These are phyloP conservation scores for Trichopria drosophilae DNA, from an alignment of 2,888 invertebrate species.

Conservation along the genomic window DNA sequence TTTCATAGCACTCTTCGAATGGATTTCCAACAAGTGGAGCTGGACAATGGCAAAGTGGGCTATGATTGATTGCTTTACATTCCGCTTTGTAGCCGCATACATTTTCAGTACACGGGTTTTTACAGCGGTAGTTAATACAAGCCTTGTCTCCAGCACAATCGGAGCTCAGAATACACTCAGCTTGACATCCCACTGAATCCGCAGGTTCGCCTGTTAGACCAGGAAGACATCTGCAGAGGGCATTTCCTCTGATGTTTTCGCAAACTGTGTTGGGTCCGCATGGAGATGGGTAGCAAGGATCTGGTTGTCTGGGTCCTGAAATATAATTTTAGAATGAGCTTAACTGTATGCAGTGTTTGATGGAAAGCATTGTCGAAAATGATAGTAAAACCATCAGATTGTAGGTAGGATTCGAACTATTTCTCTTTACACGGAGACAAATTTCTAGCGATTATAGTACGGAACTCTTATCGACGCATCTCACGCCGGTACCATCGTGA, in stretches of 20 bases:
- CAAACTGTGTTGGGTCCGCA: conserved; percentile 62
- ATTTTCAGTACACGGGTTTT: conserved; percentile 77
- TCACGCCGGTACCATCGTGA: too few species aligned
- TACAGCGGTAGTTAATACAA: conserved; percentile 79
- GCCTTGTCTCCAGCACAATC: conserved; percentile 82
- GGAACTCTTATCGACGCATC: too few species aligned
- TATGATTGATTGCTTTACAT: conserved; percentile 76
- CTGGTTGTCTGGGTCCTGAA: conserved; percentile 42
- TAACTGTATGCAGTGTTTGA: too few species aligned
- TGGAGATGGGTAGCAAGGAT: conserved; percentile 60
- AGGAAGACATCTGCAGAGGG: conserved; percentile 58
- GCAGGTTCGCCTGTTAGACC: conserved; percentile 57
- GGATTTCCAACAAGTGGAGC: conserved; percentile 60
- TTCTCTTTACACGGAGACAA: too few species aligned
- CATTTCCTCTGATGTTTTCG: conserved; percentile 54
- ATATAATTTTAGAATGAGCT: too few species aligned
- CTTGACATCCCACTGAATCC: conserved; percentile 59
- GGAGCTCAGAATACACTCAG: conserved; percentile 62
- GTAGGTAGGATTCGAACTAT: too few species aligned
- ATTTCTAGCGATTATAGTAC: too few species aligned
- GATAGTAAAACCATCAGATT: too few species aligned
- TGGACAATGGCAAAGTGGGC: conserved; percentile 77
- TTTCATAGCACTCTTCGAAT: conserved; percentile 58
- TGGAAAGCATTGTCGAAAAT: too few species aligned
- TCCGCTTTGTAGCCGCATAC: conserved; percentile 78